Percentiles rank a stretch among this genome's conserved stretches.
Conservation (phyloP, 2,113 vertebrate species). For the Pterocles orientalis region DNA sequence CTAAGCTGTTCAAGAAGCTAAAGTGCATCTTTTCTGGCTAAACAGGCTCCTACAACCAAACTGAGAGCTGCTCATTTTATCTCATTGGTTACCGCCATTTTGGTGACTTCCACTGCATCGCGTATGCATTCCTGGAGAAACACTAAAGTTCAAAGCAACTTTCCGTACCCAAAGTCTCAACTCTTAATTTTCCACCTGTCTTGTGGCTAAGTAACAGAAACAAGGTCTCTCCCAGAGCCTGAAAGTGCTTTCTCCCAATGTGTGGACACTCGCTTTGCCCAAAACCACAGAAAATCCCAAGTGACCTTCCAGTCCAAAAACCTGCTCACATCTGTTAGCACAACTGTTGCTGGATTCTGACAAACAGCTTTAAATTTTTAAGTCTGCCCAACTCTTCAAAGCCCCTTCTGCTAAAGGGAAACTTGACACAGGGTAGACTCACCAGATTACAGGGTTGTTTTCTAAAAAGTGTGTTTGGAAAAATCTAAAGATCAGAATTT, state of each 20-base stretch:
- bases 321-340: not conserved
- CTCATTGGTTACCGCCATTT: not conserved
- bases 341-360: not conserved
- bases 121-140: not conserved
- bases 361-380: not conserved
- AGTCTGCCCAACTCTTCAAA: not conserved
- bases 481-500: not conserved
- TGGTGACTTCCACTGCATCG: not conserved
- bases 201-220: not conserved
- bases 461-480: not conserved
- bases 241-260: not conserved
- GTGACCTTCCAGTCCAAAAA: not conserved
- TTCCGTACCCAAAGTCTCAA: not conserved
- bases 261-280: not conserved
- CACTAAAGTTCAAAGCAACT: not conserved
- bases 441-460: not conserved
- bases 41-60: not conserved
- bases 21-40: not conserved
- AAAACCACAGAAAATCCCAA: not conserved
- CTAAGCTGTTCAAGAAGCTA: not conserved
- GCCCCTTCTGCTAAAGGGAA: not conserved
- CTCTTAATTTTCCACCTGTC: not conserved
- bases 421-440: not conserved
- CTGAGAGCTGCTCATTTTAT: not conserved
- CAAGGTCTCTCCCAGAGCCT: fast-evolving